phyloP scores from a whole-genome alignment of 1,140 invertebrate genomes.

The Tetragonula clypearis region DNA sequence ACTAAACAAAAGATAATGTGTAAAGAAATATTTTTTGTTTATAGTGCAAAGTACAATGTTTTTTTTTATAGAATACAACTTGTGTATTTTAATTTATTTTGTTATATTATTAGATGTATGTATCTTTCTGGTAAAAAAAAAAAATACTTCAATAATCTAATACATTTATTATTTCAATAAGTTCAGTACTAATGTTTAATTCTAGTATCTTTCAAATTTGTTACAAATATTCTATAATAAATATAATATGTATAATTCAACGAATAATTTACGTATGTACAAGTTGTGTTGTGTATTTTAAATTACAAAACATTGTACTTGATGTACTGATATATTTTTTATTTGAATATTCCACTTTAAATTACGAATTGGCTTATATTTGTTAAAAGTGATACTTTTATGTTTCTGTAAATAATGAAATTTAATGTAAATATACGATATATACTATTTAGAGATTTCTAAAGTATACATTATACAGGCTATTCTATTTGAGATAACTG shows the following conservation, averaged over 20 bases:
- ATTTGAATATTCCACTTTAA: slow-evolving; percentile 39
- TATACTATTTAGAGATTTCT: slow-evolving; percentile 39
- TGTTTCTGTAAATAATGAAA: slow-evolving; percentile 67
- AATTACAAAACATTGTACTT: not conserved
- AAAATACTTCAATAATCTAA: not conserved
- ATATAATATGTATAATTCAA: not conserved
- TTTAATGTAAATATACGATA: slow-evolving; percentile 68
- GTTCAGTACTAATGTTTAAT: not conserved
- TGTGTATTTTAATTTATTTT: not conserved
- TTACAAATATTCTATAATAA: not conserved
- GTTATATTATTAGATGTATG: not conserved
- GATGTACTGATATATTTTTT: slow-evolving; percentile 17
- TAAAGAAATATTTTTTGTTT: not conserved
- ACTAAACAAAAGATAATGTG: slow-evolving; percentile 9
- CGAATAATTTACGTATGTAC: not conserved
- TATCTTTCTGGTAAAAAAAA: not conserved
- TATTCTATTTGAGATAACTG: slow-evolving; percentile 55
- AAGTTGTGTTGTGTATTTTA: slow-evolving; percentile 27
- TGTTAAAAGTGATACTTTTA: slow-evolving; percentile 23
- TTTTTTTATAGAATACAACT: slow-evolving; percentile 34
- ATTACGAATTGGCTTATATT: slow-evolving; percentile 24
- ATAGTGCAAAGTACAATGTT: slow-evolving; percentile 8
- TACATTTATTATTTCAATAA: not conserved
- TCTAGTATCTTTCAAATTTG: not conserved
- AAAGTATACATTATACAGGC: slow-evolving; percentile 41